Conservation (phyloP, 1,140 invertebrate species). For the Asobara japonica region DNA sequence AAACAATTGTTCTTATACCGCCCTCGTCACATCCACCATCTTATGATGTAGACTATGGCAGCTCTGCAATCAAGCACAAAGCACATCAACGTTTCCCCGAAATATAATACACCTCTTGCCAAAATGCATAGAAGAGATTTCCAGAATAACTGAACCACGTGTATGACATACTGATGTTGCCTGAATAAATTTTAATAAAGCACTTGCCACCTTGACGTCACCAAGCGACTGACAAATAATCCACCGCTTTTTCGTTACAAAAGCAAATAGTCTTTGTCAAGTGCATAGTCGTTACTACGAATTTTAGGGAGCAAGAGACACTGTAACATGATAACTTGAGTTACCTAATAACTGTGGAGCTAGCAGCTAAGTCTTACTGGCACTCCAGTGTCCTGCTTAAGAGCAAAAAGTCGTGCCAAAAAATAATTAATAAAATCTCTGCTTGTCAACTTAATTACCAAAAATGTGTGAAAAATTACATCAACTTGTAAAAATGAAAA, state of each 20-base stretch:
- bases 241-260: background rate
- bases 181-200: background rate
- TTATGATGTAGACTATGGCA: background rate
- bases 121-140: background rate
- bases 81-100: background rate
- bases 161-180: background rate
- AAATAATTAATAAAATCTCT: background rate
- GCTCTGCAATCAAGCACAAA: background rate
- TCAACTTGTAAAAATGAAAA: slow-evolving; percentile 16
- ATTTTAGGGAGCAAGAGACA: background rate
- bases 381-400: background rate
- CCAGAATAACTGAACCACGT: background rate
- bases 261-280: background rate
- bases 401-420: background rate
- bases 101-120: background rate
- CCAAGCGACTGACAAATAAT: background rate
- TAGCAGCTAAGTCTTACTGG: background rate
- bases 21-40: background rate
- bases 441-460: background rate
- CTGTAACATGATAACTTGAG: background rate
- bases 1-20: no score
- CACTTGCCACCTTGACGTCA: background rate
- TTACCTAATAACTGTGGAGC: background rate
- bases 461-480: background rate
- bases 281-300: background rate